Base-by-base conservation (phyloP, 2,797 vertebrate species). In the Anabacerthia variegaticeps region DNA sequence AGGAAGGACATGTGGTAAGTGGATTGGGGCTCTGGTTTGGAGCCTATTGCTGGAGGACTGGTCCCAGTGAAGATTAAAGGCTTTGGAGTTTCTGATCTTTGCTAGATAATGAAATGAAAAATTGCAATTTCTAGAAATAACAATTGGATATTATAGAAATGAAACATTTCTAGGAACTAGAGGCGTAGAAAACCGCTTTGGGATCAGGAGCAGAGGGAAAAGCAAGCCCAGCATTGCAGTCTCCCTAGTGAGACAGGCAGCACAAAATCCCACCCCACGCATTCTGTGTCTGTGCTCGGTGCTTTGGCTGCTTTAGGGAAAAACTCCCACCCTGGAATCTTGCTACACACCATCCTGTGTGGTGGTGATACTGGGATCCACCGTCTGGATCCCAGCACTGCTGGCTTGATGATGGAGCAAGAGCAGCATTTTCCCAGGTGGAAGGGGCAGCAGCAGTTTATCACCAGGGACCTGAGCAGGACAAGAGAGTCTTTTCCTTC, bases 241-340 rank as follows among this genome's bases (percentile, higher is more conserved):
- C 56, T 51, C 48, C 48, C 26, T 21, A 3, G 8, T 2, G 55
- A 91, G 48, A 75, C 7, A 18, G n/a, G 6, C 49, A 52, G 44
- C 34, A 44, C 61, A 52, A 34, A 91, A 74, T 59, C 83, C 77
- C 43, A 58, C 34, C 22, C 32, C 16, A 2, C 3, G 6, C 24
- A 23, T 61, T 52, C 48, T 12, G 30, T 2, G 1, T 54, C 71
- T 76, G 61, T 0, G 0, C 41, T 49, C 5, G 0, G 0, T n/a
- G 24, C 16, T 83, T 69, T 12, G 30, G n/a, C 36, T 66, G 48
- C 46, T 85, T 76, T 13, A 80, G 48, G 68, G 39, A 77, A 77
- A 66, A 74, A 69, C 12, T 36, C 55, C 7, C 48, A 80, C 19
- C 19, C 12, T 1, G 0, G 5, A 19, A 26, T 24, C 46, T 43